phyloP scores from a whole-genome alignment of 92 coral and sea anemone species.

The Desmophyllum pertusum region DNA sequence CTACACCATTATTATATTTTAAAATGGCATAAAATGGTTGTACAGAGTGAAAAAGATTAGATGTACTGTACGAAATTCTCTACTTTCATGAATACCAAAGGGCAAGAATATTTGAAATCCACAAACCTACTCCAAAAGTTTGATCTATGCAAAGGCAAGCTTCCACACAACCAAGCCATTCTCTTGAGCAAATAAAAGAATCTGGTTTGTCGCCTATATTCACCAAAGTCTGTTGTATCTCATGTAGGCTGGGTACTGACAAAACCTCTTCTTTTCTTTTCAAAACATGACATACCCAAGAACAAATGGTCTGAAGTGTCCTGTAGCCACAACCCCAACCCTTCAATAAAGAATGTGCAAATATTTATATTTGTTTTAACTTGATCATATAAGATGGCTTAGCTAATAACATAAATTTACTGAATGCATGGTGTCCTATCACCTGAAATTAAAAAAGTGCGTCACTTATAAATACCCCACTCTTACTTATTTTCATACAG shows the following conservation, averaged over 20 bases:
- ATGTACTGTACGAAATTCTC: no score
- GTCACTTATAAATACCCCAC: no score
- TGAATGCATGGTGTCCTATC: no score
- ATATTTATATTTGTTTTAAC: no score
- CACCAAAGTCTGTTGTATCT: slow-evolving; percentile 86
- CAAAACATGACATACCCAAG: slow-evolving; percentile 75
- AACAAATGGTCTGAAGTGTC: slow-evolving; percentile 93
- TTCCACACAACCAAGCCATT: slow-evolving; percentile 98
- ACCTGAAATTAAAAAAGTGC: no score
- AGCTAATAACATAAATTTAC: no score
- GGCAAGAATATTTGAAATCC: no score
- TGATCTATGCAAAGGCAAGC: slow-evolving; percentile 86
- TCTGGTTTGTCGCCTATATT: slow-evolving; percentile 77
- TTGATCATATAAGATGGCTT: neutral
- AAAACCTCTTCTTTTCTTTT: slow-evolving; percentile 3
- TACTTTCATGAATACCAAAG: no score
- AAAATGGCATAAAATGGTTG: no score
- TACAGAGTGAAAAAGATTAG: no score
- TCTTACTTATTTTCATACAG: no score
- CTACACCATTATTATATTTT: no score
- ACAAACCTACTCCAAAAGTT: slow-evolving; percentile 79
- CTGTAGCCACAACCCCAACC: slow-evolving; percentile 99
- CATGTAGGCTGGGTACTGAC: slow-evolving; percentile 67
- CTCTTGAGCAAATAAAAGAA: slow-evolving; percentile 80
- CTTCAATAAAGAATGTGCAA: slow-evolving; percentile 29